phyloP scores from a whole-genome alignment of 1,140 invertebrate genomes.

The Drosophila malerkotliana region DNA sequence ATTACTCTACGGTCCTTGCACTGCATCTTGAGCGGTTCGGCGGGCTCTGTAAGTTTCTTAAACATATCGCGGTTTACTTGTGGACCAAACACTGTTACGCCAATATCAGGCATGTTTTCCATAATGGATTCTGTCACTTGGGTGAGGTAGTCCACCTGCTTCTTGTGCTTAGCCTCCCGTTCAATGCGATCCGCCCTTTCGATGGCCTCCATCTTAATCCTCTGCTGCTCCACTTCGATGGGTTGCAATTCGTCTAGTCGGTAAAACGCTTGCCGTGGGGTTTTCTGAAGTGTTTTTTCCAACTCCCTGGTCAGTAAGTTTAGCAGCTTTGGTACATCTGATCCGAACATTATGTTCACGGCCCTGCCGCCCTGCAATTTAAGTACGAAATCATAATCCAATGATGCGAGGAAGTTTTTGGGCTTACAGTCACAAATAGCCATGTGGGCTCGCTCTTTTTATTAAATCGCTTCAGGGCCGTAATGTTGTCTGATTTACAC shows the following conservation, averaged over 20 bases:
- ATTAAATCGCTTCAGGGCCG: constrained; percentile 90
- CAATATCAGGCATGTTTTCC: constrained; percentile 83
- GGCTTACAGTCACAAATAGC: constrained; percentile 93
- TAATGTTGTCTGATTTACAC: constrained; percentile 91
- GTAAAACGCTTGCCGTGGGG: constrained; percentile 73
- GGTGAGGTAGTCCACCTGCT: constrained; percentile 77
- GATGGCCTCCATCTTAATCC: constrained; percentile 56
- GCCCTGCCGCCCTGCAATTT: constrained; percentile 86
- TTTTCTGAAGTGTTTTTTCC: constrained; percentile 71
- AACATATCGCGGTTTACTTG: constrained; percentile 81
- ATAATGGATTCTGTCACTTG: constrained; percentile 84
- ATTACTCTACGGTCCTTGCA: constrained; percentile 76
- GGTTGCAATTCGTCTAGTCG: constrained; percentile 85
- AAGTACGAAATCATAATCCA: not conserved
- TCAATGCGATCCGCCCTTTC: constrained; percentile 67
- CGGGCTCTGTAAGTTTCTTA: constrained; percentile 77
- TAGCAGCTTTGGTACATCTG: constrained; percentile 91
- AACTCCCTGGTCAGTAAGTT: constrained; percentile 90
- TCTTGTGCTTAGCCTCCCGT: constrained; percentile 70
- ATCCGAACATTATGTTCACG: constrained; percentile 92
- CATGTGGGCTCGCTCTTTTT: constrained; percentile 95
- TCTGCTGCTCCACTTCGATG: constrained; percentile 84
- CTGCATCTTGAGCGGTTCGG: constrained; percentile 73
- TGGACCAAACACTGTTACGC: constrained; percentile 78
- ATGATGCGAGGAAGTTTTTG: not conserved